Conservation (phyloP, 2,888 invertebrate genomes). For the Serrognathus titanus region DNA sequence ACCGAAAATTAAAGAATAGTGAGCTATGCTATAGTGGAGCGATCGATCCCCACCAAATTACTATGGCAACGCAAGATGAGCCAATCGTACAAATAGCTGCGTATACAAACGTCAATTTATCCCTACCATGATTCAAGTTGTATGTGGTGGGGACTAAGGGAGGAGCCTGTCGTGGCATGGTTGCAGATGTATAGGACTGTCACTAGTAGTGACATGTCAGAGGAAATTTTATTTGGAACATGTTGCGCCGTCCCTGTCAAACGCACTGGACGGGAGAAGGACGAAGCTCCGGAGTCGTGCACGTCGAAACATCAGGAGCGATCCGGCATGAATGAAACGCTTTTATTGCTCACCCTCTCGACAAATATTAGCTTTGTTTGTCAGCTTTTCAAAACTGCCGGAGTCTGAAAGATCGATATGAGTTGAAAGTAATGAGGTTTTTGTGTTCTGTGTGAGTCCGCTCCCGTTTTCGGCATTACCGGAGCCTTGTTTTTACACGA, state of each 20-base stretch:
- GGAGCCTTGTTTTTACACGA: background rate
- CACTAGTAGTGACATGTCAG: constrained; percentile 24
- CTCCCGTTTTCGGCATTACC: background rate
- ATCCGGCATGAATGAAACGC: constrained; percentile 41
- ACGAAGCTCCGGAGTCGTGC: constrained; percentile 7
- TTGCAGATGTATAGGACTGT: constrained; percentile 35
- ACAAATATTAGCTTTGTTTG: constrained; percentile 48
- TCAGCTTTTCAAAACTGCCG: constrained; percentile 41
- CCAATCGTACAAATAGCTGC: constrained; percentile 31
- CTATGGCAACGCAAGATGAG: constrained; percentile 34
- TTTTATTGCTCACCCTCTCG: constrained; percentile 46
- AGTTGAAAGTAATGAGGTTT: constrained; percentile 35
- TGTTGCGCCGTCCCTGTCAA: constrained; percentile 1
- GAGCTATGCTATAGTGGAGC: background rate
- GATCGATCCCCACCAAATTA: constrained; percentile 18
- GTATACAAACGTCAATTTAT: constrained; percentile 25
- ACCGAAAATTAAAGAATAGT: background rate
- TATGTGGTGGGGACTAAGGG: constrained; percentile 28
- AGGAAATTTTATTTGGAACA: constrained; percentile 8
- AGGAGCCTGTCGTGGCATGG: constrained; percentile 28
- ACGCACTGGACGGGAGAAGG: background rate
- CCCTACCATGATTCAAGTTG: constrained; percentile 21
- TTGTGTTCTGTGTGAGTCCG: constrained; percentile 13
- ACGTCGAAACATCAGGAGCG: constrained; percentile 13
- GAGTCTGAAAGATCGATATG: constrained; percentile 34